Conservation (phyloP, 2,888 invertebrate genomes). For the Drymonia ruficornis region DNA sequence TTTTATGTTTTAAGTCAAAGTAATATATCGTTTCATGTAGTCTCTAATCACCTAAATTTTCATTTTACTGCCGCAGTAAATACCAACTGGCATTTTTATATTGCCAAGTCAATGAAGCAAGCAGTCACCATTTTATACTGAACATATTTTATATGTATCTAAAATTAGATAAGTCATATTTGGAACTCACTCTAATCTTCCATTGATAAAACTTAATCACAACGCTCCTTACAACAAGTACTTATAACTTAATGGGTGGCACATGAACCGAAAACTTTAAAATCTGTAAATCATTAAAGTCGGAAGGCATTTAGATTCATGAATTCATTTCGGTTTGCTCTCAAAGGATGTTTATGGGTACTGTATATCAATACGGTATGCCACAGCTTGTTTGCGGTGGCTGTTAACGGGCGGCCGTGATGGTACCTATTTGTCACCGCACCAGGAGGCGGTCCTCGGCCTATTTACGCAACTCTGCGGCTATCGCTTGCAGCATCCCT, state of each 20-base stretch:
- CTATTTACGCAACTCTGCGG: slow-evolving; percentile 61
- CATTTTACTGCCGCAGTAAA: slow-evolving; percentile 15
- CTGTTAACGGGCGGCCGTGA: slow-evolving; percentile 31
- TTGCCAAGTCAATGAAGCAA: background rate
- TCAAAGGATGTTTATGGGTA: slow-evolving; percentile 40
- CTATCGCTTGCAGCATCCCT: slow-evolving; percentile 52
- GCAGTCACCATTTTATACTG: background rate
- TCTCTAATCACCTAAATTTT: slow-evolving; percentile 16
- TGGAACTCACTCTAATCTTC: background rate
- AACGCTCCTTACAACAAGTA: background rate
- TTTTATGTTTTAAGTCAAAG: slow-evolving; percentile 25
- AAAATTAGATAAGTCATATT: background rate
- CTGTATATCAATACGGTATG: slow-evolving; percentile 48
- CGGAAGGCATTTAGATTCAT: slow-evolving; percentile 24
- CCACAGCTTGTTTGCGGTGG: slow-evolving; percentile 31
- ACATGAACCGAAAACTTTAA: background rate
- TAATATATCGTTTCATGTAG: slow-evolving; percentile 18
- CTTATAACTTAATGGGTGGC: background rate
- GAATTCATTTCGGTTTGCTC: slow-evolving; percentile 35
- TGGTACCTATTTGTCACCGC: slow-evolving; percentile 45
- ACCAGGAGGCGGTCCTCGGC: slow-evolving; percentile 46
- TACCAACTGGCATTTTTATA: slow-evolving; percentile 9
- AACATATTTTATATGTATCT: background rate
- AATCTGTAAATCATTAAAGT: slow-evolving; percentile 5
- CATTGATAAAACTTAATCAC: background rate